A percentile compares a stretch with the other conserved stretches of the same genome.
Evolutionary conservation across 2,797 vertebrate genomes (phyloP).

Genomic region (Tokudaia muenninki): DNA sequence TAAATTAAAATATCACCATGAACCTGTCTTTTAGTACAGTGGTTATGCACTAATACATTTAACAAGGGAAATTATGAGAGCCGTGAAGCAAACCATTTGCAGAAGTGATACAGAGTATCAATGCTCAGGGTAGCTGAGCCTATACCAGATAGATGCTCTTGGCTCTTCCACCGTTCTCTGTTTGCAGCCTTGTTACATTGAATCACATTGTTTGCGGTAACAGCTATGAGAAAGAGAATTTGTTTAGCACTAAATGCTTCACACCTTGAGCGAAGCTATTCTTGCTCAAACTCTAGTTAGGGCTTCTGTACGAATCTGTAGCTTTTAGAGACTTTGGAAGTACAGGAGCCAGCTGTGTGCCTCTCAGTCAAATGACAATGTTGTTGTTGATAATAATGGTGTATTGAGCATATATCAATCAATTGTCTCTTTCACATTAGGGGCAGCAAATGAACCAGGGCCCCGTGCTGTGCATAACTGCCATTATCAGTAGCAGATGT

Average conservation of each 20-base stretch:
- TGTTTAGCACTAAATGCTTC: constrained; percentile 30
- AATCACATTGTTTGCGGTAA: neutral
- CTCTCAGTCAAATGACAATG: neutral
- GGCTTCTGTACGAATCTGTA: constrained; percentile 20
- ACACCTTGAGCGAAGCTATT: constrained; percentile 45
- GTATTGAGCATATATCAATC: neutral
- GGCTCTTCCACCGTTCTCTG: neutral
- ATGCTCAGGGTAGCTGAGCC: neutral
- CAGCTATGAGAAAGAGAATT: neutral
- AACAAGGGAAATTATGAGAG: neutral
- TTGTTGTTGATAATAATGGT: neutral
- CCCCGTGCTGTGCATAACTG: neutral
- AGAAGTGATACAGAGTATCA: fast-evolving
- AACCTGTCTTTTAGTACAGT: neutral
- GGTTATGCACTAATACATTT: neutral
- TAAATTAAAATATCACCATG: neutral
- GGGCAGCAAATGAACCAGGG: fast-evolving
- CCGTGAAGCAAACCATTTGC: neutral
- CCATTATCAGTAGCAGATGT: neutral
- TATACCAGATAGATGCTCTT: fast-evolving
- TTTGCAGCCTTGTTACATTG: no score
- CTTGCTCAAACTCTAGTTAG: neutral
- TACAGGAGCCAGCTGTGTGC: neutral
- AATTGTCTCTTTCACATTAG: neutral
- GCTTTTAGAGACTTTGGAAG: neutral